phyloP scores from a whole-genome alignment of 2,113 vertebrate genomes.

The Manacus vitellinus region DNA sequence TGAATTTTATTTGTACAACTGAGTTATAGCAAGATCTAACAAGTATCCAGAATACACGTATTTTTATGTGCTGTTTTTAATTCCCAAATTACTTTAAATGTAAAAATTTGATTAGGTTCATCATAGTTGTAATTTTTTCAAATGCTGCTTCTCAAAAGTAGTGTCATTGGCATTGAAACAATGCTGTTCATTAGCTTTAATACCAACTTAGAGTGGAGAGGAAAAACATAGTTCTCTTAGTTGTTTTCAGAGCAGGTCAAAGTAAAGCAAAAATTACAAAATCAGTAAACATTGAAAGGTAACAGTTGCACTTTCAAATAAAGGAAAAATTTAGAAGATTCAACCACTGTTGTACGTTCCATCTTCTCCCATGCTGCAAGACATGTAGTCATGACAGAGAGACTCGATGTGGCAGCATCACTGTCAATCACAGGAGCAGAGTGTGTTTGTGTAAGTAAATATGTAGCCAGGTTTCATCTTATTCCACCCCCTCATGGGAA shows the following conservation, averaged over 20 bases:
- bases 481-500: background rate
- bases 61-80: background rate
- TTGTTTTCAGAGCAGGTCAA: background rate
- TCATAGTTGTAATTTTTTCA: background rate
- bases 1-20: background rate
- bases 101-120: background rate
- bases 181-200: background rate
- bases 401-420: constrained; percentile 19
- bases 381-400: background rate
- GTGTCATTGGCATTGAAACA: background rate
- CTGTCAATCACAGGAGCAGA: constrained; percentile 66
- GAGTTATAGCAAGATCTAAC: background rate
- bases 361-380: constrained; percentile 64
- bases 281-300: background rate
- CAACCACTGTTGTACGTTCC: constrained; percentile 60
- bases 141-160: background rate
- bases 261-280: background rate
- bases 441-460: constrained; percentile 4
- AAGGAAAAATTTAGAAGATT: background rate
- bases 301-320: background rate
- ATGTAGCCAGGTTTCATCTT: background rate
- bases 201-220: background rate
- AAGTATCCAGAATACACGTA: background rate
- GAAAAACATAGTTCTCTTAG: background rate
- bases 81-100: background rate